phyloP scores from a whole-genome alignment of 37 sponge, comb jelly and placozoan species.

The Theonella swinhoei region DNA sequence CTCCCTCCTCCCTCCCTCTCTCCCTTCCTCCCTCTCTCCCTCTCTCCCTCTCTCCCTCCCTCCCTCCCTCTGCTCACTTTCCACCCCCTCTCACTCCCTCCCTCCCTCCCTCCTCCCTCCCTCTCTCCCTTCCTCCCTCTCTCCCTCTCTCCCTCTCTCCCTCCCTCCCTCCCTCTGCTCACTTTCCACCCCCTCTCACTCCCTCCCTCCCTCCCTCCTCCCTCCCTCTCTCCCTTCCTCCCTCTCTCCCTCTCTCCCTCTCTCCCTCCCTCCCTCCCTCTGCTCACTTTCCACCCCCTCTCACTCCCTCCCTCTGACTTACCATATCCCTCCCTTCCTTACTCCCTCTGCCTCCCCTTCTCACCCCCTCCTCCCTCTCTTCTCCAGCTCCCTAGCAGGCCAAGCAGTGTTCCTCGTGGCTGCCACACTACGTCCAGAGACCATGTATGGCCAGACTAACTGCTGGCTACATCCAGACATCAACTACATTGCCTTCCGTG shows the following conservation, averaged over 20 bases:
- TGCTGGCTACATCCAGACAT: conserved; percentile 95
- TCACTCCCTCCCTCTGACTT: background rate
- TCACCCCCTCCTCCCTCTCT: background rate
- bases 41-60: too few relatives aligned
- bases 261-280: background rate
- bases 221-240: background rate
- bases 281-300: background rate
- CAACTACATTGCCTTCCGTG: conserved; percentile 85
- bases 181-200: background rate
- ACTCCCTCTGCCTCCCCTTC: background rate
- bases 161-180: too few relatives aligned
- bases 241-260: background rate
- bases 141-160: too few relatives aligned
- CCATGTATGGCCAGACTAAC: conserved; percentile 99
- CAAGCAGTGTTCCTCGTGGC: conserved; percentile 88
- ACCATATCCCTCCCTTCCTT: background rate
- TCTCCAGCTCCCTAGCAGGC: conserved; percentile 66
- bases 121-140: too few relatives aligned
- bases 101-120: too few relatives aligned
- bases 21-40: too few relatives aligned
- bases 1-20: too few relatives aligned
- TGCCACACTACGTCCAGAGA: conserved; percentile 98
- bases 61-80: too few relatives aligned
- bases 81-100: too few relatives aligned
- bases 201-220: background rate